phyloP scores from a whole-genome alignment of 2,888 invertebrate genomes.

The Netelia melanura region DNA sequence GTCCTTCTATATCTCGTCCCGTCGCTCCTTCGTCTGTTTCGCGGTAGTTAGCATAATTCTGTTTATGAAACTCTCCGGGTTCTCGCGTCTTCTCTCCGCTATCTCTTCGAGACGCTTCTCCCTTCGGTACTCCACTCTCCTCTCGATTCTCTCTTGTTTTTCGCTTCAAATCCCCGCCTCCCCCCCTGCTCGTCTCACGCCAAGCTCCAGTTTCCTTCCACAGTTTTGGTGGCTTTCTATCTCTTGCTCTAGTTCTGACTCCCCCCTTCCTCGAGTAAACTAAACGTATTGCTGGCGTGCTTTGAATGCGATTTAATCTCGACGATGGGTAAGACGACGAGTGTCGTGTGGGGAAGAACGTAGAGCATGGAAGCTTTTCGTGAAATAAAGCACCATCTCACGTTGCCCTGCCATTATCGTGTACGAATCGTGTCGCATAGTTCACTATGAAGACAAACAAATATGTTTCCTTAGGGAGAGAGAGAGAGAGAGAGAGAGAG shows the following conservation, averaged over 20 bases:
- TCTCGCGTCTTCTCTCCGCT: slow-evolving; percentile 64
- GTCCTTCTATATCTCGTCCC: slow-evolving; percentile 60
- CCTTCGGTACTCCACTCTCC: slow-evolving; percentile 11
- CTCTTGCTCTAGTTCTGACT: slow-evolving; percentile 50
- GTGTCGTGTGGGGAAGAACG: slow-evolving; percentile 21
- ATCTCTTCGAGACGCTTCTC: slow-evolving; percentile 43
- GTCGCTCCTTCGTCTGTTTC: slow-evolving; percentile 73
- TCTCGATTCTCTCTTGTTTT: slow-evolving; percentile 66
- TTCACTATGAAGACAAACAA: neutral
- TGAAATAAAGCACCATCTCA: slow-evolving; percentile 7
- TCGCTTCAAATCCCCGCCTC: slow-evolving; percentile 67
- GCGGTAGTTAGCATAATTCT: slow-evolving; percentile 85
- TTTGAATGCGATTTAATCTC: slow-evolving; percentile 77
- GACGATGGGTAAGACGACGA: slow-evolving; percentile 57
- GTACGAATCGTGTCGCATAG: neutral
- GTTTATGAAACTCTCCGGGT: slow-evolving; percentile 84
- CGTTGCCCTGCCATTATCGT: neutral
- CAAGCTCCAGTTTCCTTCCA: slow-evolving; percentile 53
- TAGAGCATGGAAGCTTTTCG: neutral
- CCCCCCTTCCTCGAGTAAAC: slow-evolving; percentile 56
- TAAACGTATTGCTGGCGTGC: slow-evolving; percentile 73
- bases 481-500: neutral
- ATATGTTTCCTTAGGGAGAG: neutral
- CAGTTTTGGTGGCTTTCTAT: slow-evolving; percentile 44
- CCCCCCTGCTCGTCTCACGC: slow-evolving; percentile 40